Conservation (phyloP, 2,888 invertebrate species). For the Cephus pygmeus region DNA sequence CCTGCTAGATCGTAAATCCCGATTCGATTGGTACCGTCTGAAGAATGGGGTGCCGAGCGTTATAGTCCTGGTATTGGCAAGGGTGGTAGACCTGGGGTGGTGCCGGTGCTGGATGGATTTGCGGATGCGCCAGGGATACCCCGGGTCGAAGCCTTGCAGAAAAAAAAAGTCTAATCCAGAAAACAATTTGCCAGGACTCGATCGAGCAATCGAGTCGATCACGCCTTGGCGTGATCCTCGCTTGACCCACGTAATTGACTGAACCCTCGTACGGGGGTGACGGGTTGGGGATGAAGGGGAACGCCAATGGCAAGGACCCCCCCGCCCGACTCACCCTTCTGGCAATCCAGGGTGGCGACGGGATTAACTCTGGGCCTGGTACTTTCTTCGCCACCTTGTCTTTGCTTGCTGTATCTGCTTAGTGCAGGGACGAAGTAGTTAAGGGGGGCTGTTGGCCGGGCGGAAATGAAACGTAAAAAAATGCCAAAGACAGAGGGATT, state of each 20-base stretch:
- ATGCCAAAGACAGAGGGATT: too few relatives aligned
- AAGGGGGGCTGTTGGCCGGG: too few relatives aligned
- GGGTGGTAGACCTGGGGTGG: neutral
- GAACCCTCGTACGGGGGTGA: slow-evolving; percentile 7
- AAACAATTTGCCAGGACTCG: slow-evolving; percentile 43
- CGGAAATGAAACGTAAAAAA: too few relatives aligned
- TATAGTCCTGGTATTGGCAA: neutral
- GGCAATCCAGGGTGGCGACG: too few relatives aligned
- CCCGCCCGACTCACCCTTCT: too few relatives aligned
- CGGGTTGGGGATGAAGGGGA: too few relatives aligned
- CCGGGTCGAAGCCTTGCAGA: slow-evolving; percentile 20
- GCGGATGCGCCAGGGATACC: slow-evolving; percentile 14
- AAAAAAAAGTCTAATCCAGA: slow-evolving; percentile 38
- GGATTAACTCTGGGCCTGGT: too few relatives aligned
- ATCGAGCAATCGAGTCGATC: slow-evolving; percentile 42
- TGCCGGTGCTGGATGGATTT: slow-evolving; percentile 4
- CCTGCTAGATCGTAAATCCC: slow-evolving; percentile 1
- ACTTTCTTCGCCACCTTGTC: too few relatives aligned
- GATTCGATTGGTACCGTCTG: slow-evolving; percentile 1
- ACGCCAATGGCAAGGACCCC: too few relatives aligned
- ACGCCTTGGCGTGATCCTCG: slow-evolving; percentile 30
- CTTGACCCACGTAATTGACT: slow-evolving; percentile 45
- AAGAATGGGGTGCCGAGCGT: neutral
- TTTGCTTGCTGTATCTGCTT: too few relatives aligned
- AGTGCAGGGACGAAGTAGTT: too few relatives aligned